Evolutionary conservation across 1,140 invertebrate species (phyloP).

Genomic region (Monochamus saltuarius): DNA sequence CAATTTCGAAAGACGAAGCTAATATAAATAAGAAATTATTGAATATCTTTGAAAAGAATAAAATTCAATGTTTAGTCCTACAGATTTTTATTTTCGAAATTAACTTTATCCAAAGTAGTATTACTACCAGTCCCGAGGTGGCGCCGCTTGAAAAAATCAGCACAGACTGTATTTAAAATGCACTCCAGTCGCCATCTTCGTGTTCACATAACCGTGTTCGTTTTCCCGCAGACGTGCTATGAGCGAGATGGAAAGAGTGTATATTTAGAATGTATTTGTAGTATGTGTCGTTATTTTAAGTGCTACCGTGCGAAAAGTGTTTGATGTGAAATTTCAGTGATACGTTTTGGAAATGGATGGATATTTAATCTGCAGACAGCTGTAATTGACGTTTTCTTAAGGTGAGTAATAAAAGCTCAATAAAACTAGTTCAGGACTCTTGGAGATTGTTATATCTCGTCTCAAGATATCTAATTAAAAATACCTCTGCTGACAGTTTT

Average conservation of each 20-base stretch:
- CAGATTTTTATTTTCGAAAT: background rate
- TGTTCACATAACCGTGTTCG: conserved; percentile 8
- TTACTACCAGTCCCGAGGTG: background rate
- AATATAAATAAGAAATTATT: too few species aligned
- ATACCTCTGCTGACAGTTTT: too few species aligned
- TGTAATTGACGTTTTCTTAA: conserved; percentile 13
- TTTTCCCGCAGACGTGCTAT: conserved; percentile 8
- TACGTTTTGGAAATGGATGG: conserved; percentile 17
- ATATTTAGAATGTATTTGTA: conserved; percentile 25
- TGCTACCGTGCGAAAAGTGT: conserved; percentile 19
- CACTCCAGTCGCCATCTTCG: conserved; percentile 17
- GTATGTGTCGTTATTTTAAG: conserved; percentile 21
- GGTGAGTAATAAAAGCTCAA: conserved; percentile 10
- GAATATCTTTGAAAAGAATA: background rate
- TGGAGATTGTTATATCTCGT: too few species aligned
- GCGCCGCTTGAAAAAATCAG: background rate
- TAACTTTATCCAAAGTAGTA: background rate
- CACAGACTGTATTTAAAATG: background rate
- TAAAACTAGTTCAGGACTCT: too few species aligned
- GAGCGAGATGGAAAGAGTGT: conserved; percentile 22
- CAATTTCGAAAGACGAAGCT: too few species aligned
- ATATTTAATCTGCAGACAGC: conserved; percentile 10
- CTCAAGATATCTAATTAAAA: too few species aligned
- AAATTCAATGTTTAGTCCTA: background rate
- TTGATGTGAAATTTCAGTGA: conserved; percentile 15